Evolutionary conservation across 2,797 vertebrate species (phyloP).

Genomic region (Okamejei kenojei): DNA sequence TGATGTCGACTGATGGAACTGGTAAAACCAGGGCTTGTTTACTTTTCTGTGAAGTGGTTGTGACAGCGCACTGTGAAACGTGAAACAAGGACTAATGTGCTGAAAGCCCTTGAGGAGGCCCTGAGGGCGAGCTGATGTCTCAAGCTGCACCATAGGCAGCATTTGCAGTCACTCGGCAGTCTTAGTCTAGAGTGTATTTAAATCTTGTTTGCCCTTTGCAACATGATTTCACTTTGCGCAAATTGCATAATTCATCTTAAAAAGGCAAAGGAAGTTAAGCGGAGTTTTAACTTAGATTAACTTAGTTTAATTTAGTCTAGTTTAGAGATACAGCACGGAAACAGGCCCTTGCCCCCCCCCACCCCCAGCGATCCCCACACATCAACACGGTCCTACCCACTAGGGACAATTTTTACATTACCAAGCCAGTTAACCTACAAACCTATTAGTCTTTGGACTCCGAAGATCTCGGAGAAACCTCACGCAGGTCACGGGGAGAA

Average conservation of each 20-base stretch:
- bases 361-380: no score
- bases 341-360: no score
- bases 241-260: constrained; percentile 28
- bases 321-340: no score
- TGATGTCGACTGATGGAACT: neutral
- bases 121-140: constrained; percentile 15
- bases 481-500: no score
- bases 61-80: constrained; percentile 34
- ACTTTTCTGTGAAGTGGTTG: constrained; percentile 34
- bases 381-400: no score
- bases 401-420: no score
- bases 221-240: constrained; percentile 10
- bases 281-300: neutral
- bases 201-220: neutral
- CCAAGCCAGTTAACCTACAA: no score
- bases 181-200: neutral
- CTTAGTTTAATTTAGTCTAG: no score
- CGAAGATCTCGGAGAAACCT: no score
- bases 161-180: neutral
- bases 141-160: neutral
- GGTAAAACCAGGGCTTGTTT: constrained; percentile 30
- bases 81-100: constrained; percentile 36
- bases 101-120: constrained; percentile 33
- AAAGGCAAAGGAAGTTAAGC: neutral
- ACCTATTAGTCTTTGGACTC: no score